Base-by-base conservation (phyloP, 2,888 invertebrate genomes). In the Digitonthophagus gazella region DNA sequence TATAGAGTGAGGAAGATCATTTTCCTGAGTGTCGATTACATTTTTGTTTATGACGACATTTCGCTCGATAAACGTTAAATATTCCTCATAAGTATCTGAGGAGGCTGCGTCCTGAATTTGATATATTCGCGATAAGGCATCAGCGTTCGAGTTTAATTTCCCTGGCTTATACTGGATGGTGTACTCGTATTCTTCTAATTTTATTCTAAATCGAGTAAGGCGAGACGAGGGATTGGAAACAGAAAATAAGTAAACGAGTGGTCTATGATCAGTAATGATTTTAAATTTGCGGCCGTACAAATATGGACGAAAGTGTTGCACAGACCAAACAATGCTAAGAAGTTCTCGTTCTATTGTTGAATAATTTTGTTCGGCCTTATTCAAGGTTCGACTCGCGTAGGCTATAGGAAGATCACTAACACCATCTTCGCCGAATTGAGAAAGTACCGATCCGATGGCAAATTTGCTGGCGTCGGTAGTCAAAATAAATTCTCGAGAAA, bases 261-360 rank as follows among this genome's bases (percentile, higher is more conserved):
- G 78, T 66, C 72, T 74, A 67, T 80, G 78, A 69, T 80, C 80
- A 0, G 78, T 80, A 0, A 76, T 69, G n/a, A 80, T 74, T 20
- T 65, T 69, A 65, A 79, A 78, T n/a, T 55, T n/a, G 67, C 72
- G 58, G 0, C 78, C 78, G 66, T 74, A 78, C 8, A 80, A 14
- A 68, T 79, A 79, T 0, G 76, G 76, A 55, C 76, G 58, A 64
- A 76, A 78, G 69, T 78, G 73, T 65, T 75, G 72, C 0, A 74
- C 71, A 1, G 73, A 75, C 73, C 74, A 75, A 0, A 77, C 72
- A 5, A 78, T 76, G 0, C 77, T 78, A 2, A 76, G 28, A 0
- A 78, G 63, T 71, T 79, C 77, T 65, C 74, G 74, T 65, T 77
- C 77, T 1, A 74, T 76, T 0, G 76, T 75, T 1, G 72, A 70